A percentile compares a stretch with the other conserved stretches of the same genome.
These are phyloP conservation scores for Lasiurus cinereus DNA, from an alignment of 2,113 vertebrate species.

Conservation along the genomic window DNA sequence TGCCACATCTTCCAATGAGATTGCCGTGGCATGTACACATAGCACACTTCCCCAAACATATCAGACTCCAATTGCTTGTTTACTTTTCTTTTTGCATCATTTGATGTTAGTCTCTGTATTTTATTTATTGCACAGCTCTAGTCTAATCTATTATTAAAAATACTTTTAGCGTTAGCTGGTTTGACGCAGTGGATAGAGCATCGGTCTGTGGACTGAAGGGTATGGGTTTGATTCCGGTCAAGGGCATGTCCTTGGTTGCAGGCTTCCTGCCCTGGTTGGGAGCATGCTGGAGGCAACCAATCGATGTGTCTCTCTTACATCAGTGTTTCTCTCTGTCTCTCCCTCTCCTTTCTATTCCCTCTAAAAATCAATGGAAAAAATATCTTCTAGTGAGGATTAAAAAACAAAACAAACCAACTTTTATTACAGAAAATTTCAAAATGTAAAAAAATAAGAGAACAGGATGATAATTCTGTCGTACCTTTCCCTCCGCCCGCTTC, in stretches of 20 bases:
- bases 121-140: background rate
- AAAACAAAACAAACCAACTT: background rate
- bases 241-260: background rate
- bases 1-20: background rate
- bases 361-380: no score
- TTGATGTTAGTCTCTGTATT: background rate
- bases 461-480: background rate
- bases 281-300: no score
- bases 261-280: background rate
- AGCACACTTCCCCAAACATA: background rate
- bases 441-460: background rate
- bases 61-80: background rate
- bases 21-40: background rate
- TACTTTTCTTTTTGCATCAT: background rate
- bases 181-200: background rate
- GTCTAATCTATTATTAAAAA: background rate
- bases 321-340: no score
- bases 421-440: constrained; percentile 53
- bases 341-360: no score
- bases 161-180: background rate
- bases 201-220: background rate
- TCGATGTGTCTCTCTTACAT: no score
- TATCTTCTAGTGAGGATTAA: background rate
- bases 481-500: accelerated
- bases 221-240: background rate